Evolutionary conservation across 2,888 invertebrate species (phyloP).

Genomic region (Thumatha senex): DNA sequence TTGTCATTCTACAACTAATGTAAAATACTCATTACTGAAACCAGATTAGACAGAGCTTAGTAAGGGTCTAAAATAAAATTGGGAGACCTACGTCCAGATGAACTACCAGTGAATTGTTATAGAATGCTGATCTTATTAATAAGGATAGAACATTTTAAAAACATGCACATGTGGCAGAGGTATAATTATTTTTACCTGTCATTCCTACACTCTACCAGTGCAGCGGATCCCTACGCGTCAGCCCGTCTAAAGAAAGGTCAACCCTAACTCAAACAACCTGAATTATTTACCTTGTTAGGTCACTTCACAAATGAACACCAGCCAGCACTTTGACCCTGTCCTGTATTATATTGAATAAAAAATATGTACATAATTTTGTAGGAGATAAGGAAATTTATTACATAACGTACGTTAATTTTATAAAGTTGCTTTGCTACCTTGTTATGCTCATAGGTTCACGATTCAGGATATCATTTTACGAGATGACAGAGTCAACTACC

Average conservation of each 20-base stretch:
- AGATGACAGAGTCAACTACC: background rate
- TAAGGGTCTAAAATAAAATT: no score
- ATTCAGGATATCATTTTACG: no score
- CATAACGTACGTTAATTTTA: slow-evolving; percentile 10
- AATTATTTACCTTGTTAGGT: slow-evolving; percentile 51
- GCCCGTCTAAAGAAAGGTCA: slow-evolving; percentile 49
- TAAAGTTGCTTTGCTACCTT: slow-evolving; percentile 7
- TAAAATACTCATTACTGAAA: no score
- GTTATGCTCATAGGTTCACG: background rate
- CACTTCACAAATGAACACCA: slow-evolving; percentile 44
- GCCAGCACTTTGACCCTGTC: slow-evolving; percentile 35
- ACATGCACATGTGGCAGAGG: slow-evolving; percentile 8
- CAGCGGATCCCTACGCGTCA: slow-evolving; percentile 30
- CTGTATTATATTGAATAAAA: slow-evolving; percentile 31
- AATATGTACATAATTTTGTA: slow-evolving; percentile 19
- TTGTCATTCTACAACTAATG: no score
- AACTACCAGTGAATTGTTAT: no score
- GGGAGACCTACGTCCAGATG: no score
- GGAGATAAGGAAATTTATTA: slow-evolving; percentile 17
- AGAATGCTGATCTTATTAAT: no score
- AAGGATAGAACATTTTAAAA: no score
- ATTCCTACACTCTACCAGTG: slow-evolving; percentile 22
- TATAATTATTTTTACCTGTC: slow-evolving; percentile 27
- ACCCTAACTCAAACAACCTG: slow-evolving; percentile 44
- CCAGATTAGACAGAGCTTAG: no score